These are phyloP conservation scores for Pecten maximus DNA, from an alignment of 2,888 invertebrate species.

Conservation along the genomic window DNA sequence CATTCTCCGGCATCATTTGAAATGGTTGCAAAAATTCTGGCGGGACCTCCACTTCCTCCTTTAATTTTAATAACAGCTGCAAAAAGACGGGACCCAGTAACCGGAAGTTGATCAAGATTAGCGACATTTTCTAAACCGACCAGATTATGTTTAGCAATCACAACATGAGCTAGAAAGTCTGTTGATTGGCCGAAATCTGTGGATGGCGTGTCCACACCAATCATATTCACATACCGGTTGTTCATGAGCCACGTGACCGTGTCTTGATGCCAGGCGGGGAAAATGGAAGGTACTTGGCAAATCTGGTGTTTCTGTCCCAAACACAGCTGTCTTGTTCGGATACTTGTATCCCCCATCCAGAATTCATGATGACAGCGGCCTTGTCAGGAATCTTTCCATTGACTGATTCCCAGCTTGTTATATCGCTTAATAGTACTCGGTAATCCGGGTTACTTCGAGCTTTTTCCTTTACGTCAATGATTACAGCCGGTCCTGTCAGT, in stretches of 20 bases:
- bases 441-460: constrained; percentile 63
- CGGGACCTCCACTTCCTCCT: constrained; percentile 86
- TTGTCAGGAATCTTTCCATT: constrained; percentile 82
- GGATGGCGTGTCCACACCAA: constrained; percentile 88
- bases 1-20: constrained; percentile 41
- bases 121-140: constrained; percentile 87
- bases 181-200: constrained; percentile 85
- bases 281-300: constrained; percentile 69
- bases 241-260: constrained; percentile 86
- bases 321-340: constrained; percentile 70
- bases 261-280: constrained; percentile 84
- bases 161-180: constrained; percentile 84
- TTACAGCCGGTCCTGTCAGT: constrained; percentile 82
- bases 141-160: constrained; percentile 83
- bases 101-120: constrained; percentile 77
- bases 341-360: constrained; percentile 81
- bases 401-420: constrained; percentile 82
- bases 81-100: constrained; percentile 70
- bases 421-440: constrained; percentile 78
- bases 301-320: constrained; percentile 60
- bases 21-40: constrained; percentile 84
- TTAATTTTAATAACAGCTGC: constrained; percentile 87
- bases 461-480: constrained; percentile 70
- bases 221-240: constrained; percentile 83
- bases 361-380: constrained; percentile 83